Evolutionary conservation across 2,888 invertebrate species (phyloP).

Genomic region (Cancer borealis): DNA sequence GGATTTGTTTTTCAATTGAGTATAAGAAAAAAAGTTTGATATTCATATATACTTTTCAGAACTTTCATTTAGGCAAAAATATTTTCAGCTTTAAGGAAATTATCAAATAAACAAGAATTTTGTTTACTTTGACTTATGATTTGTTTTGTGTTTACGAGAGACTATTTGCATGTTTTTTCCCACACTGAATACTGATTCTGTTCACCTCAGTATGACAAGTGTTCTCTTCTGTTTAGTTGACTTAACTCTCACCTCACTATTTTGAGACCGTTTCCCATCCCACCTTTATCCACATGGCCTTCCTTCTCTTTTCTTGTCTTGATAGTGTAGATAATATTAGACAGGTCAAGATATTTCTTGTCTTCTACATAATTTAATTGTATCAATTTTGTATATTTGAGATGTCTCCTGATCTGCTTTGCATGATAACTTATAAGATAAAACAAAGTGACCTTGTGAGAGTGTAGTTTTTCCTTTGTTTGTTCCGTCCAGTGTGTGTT

Average conservation of each 20-base stretch:
- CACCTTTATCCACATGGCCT: neutral
- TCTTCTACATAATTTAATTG: conserved; percentile 27
- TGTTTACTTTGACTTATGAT: neutral
- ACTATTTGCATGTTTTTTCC: neutral
- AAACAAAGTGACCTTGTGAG: neutral
- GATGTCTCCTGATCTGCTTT: conserved; percentile 42
- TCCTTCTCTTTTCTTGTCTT: neutral
- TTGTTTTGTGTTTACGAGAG: neutral
- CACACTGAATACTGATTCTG: conserved; percentile 10
- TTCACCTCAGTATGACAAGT: neutral
- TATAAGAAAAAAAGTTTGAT: neutral
- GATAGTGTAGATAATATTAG: conserved; percentile 32
- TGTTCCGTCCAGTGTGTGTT: neutral
- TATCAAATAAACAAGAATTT: neutral
- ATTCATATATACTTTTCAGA: neutral
- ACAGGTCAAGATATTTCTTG: conserved; percentile 31
- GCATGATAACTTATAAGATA: conserved; percentile 28
- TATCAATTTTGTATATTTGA: conserved; percentile 3
- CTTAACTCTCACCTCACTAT: neutral
- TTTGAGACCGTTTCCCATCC: conserved; percentile 25
- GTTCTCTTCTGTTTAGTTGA: neutral
- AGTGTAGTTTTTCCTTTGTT: neutral
- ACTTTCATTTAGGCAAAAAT: neutral
- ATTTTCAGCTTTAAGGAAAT: neutral
- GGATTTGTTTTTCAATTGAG: neutral